A percentile compares a stretch with the other conserved stretches of the same genome.
Conservation (phyloP, 1,140 invertebrate species). For the Diorhabda sublineata region DNA sequence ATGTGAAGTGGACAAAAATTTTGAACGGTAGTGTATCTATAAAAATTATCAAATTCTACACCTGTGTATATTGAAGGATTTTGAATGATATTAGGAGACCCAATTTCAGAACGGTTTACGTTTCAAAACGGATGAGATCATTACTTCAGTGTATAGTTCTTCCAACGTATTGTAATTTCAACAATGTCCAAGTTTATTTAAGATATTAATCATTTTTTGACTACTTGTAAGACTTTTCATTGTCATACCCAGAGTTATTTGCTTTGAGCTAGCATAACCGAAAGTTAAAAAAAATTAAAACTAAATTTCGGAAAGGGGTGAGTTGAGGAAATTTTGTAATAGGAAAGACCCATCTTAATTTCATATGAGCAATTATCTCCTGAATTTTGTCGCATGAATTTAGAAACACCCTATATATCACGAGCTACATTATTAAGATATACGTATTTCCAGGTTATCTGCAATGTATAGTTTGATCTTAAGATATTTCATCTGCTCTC, state of each 20-base stretch:
- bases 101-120: neutral
- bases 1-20: too few relatives aligned
- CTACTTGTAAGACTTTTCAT: conserved; percentile 4
- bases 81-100: neutral
- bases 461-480: too few relatives aligned
- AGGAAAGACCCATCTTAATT: too few relatives aligned
- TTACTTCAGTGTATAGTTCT: conserved; percentile 5
- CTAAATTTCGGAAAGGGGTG: too few relatives aligned
- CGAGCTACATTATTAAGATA: too few relatives aligned
- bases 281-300: too few relatives aligned
- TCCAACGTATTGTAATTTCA: neutral
- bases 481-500: too few relatives aligned
- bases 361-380: too few relatives aligned
- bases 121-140: neutral
- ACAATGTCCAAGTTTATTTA: conserved; percentile 7
- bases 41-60: neutral
- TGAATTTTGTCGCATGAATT: too few relatives aligned
- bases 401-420: too few relatives aligned
- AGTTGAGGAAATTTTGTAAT: too few relatives aligned
- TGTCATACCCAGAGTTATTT: neutral
- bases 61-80: conserved; percentile 3
- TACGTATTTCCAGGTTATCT: too few relatives aligned
- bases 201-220: conserved; percentile 4
- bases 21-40: neutral
- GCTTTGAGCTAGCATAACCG: neutral